These are phyloP conservation scores for Oreochromis niloticus DNA, from an alignment of 2,113 vertebrate species.

Conservation along the genomic window DNA sequence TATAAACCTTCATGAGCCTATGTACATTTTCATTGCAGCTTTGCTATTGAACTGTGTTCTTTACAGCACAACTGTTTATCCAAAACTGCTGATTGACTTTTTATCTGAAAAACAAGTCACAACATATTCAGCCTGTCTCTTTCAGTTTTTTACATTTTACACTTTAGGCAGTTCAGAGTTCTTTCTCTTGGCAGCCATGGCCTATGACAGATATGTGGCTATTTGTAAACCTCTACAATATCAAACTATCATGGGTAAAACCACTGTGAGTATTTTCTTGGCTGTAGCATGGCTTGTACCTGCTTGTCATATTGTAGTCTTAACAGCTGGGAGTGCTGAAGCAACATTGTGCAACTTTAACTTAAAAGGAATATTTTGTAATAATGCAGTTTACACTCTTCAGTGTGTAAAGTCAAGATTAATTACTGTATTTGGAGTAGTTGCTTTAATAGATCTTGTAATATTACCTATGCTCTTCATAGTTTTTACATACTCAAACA, in stretches of 20 bases:
- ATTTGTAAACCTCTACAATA: neutral
- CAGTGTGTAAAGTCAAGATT: neutral
- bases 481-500: neutral
- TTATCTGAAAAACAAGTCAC: too few relatives aligned
- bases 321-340: neutral
- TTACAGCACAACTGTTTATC: too few relatives aligned
- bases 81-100: too few relatives aligned
- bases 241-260: neutral
- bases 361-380: conserved; percentile 11
- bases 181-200: neutral
- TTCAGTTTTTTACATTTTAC: neutral
- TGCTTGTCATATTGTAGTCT: neutral
- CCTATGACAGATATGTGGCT: neutral
- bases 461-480: neutral
- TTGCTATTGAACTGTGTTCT: too few relatives aligned
- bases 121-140: neutral
- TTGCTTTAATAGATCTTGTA: neutral
- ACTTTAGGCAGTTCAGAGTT: neutral
- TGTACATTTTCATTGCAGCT: too few relatives aligned
- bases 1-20: too few relatives aligned
- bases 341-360: neutral
- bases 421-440: neutral
- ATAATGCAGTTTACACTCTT: neutral
- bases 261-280: neutral
- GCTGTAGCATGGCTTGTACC: neutral